Evolutionary conservation across 2,113 vertebrate genomes (phyloP).

Genomic region (Loxodonta africana): DNA sequence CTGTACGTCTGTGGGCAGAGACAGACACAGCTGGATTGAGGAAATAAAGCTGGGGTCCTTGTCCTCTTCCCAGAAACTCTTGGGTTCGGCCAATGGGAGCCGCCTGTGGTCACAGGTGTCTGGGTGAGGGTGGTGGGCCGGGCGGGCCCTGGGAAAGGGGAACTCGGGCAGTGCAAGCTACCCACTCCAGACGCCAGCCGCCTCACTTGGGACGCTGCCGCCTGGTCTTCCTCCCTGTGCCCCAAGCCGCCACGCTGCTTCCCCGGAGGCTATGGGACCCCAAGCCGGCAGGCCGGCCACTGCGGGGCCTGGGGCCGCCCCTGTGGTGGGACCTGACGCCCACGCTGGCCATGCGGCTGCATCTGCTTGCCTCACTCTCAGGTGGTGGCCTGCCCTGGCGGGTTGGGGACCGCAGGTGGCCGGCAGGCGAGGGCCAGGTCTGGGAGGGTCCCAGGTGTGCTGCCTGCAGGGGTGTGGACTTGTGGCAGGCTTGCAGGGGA

Average conservation of each 20-base stretch:
- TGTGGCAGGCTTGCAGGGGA: neutral
- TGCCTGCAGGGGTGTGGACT: no score
- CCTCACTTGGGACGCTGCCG: neutral
- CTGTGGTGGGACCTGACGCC: constrained; percentile 60
- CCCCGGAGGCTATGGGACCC: constrained; percentile 23
- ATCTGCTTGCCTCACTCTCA: constrained; percentile 67
- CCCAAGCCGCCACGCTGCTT: neutral
- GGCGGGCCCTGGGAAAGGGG: constrained; percentile 78
- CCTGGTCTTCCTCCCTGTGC: no score
- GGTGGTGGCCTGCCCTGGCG: constrained; percentile 67
- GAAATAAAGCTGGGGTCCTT: constrained; percentile 47
- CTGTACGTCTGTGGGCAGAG: fast-evolving
- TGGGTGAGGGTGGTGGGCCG: constrained; percentile 68
- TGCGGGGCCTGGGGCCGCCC: neutral
- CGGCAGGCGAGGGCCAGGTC: constrained; percentile 71
- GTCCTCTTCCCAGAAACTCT: constrained; percentile 53
- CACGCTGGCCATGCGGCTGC: constrained; percentile 58
- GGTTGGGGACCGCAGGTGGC: constrained; percentile 50
- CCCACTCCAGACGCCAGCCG: neutral
- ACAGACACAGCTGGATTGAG: neutral
- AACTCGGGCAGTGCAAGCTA: constrained; percentile 53
- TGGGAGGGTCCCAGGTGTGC: neutral
- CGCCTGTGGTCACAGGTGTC: constrained; percentile 79
- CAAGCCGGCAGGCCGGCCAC: neutral
- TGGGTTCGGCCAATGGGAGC: constrained; percentile 56